Conservation (phyloP, 2,888 invertebrate species). For the Gymnocheta viridis region DNA sequence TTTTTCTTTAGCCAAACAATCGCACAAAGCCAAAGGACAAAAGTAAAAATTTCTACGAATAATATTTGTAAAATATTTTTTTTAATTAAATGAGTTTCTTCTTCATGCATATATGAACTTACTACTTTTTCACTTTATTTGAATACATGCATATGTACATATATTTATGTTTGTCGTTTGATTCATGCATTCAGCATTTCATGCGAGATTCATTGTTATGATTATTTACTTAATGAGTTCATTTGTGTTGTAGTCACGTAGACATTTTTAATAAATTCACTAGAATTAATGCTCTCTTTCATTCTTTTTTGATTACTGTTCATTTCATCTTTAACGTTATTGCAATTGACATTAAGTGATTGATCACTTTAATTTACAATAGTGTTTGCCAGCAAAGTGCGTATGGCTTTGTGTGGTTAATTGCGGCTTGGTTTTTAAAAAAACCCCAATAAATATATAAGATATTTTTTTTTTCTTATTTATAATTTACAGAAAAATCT, state of each 20-base stretch:
- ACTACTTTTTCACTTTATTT: not conserved
- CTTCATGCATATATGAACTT: not conserved
- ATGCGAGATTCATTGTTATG: constrained; percentile 45
- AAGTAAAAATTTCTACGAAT: not conserved
- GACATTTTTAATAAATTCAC: constrained; percentile 35
- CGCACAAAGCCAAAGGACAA: not conserved
- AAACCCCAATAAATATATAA: constrained; percentile 21
- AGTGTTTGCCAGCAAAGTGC: not conserved
- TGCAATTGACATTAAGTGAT: constrained; percentile 68
- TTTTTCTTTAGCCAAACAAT: not conserved
- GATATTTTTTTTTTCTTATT: constrained; percentile 1
- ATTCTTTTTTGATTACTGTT: not conserved
- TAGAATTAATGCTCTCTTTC: constrained; percentile 39
- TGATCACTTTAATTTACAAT: constrained; percentile 57
- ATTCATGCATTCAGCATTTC: constrained; percentile 37
- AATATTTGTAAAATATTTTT: not conserved
- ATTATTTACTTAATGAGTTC: constrained; percentile 66
- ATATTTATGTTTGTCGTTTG: not conserved
- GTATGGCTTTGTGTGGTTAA: not conserved
- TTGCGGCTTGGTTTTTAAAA: not conserved
- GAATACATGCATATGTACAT: not conserved
- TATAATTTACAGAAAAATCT: not conserved
- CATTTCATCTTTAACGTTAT: constrained; percentile 1
- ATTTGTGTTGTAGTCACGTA: constrained; percentile 62
- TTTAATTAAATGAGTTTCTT: not conserved